Evolutionary conservation across 1,140 invertebrate species (phyloP).

Genomic region (Tetramorium simillimum): DNA sequence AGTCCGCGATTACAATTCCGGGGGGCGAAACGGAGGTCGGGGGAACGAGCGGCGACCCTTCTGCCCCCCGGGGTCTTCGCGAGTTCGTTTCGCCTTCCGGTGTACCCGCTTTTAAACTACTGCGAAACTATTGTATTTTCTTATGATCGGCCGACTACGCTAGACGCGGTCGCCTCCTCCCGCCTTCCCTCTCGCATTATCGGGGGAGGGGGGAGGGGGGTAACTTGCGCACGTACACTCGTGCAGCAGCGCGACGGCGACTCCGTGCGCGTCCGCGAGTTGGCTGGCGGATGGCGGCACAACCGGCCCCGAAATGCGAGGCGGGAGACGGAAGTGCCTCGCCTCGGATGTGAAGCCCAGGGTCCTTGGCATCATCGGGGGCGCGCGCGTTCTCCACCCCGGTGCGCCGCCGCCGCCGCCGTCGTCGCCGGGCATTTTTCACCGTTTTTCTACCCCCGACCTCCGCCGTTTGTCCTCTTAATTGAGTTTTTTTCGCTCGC

Average conservation of each 20-base stretch:
- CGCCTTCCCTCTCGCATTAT: conserved; percentile 39
- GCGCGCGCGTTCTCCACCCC: not conserved
- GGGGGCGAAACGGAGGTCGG: conserved; percentile 45
- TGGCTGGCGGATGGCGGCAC: not conserved
- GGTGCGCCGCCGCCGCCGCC: not conserved
- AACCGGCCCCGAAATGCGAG: conserved; percentile 22
- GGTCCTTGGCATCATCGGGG: conserved; percentile 52
- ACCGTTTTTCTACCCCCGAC: conserved; percentile 51
- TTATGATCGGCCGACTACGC: conserved; percentile 72
- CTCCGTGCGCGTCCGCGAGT: not conserved
- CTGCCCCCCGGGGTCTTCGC: not conserved
- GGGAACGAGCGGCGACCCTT: conserved; percentile 18
- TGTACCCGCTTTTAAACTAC: conserved; percentile 78
- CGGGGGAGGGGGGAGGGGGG: not conserved
- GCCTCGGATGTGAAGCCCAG: conserved; percentile 24
- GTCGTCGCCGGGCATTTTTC: conserved; percentile 62
- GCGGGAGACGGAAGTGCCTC: conserved; percentile 4
- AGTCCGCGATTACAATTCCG: conserved; percentile 67
- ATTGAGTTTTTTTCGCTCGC: conserved; percentile 70
- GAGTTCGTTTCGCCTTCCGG: conserved; percentile 54
- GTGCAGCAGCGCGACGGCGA: not conserved
- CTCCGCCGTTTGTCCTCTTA: conserved; percentile 71
- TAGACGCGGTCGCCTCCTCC: conserved; percentile 68
- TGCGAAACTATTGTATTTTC: conserved; percentile 78
- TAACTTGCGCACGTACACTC: not conserved